These are phyloP conservation scores for Rhadinocentrus ornatus DNA, from an alignment of 2,797 vertebrate species.

Conservation along the genomic window DNA sequence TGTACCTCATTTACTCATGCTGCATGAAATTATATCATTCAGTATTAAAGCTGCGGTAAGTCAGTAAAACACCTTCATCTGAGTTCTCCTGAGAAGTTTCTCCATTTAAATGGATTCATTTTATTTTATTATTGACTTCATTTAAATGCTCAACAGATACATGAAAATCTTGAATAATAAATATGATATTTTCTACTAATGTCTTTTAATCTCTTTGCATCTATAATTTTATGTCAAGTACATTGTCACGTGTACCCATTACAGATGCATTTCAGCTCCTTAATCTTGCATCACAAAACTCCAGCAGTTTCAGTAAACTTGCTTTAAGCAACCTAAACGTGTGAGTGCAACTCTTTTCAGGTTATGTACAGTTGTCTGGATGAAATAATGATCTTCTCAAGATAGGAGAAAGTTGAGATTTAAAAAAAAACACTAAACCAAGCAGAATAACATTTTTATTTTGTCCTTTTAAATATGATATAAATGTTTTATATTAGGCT, in stretches of 20 bases:
- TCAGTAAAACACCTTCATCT: constrained; percentile 4
- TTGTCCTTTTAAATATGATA: constrained; percentile 23
- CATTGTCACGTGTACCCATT: constrained; percentile 26
- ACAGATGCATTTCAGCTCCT: constrained; percentile 5
- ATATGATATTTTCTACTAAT: constrained; percentile 13
- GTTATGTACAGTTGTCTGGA: background rate
- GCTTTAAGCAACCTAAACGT: constrained; percentile 11
- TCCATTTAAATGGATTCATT: constrained; percentile 15
- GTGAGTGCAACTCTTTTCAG: constrained; percentile 20
- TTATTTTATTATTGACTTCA: constrained; percentile 17
- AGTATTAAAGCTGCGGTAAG: constrained; percentile 20
- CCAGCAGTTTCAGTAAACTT: constrained; percentile 10
- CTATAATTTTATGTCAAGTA: constrained; percentile 11
- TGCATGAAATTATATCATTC: constrained; percentile 11
- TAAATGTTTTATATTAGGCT: constrained; percentile 25
- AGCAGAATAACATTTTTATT: constrained; percentile 18
- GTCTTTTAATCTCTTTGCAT: constrained; percentile 12
- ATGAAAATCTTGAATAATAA: constrained; percentile 36
- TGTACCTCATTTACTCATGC: constrained; percentile 20
- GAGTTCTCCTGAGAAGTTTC: constrained; percentile 4
- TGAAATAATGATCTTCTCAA: constrained; percentile 2
- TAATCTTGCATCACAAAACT: constrained; percentile 13
- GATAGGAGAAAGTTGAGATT: constrained; percentile 36
- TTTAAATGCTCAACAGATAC: constrained; percentile 32
- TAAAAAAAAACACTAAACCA: constrained; percentile 36